Base-by-base conservation (phyloP, 2,113 vertebrate genomes). In the Leptobrachium ailaonicum region DNA sequence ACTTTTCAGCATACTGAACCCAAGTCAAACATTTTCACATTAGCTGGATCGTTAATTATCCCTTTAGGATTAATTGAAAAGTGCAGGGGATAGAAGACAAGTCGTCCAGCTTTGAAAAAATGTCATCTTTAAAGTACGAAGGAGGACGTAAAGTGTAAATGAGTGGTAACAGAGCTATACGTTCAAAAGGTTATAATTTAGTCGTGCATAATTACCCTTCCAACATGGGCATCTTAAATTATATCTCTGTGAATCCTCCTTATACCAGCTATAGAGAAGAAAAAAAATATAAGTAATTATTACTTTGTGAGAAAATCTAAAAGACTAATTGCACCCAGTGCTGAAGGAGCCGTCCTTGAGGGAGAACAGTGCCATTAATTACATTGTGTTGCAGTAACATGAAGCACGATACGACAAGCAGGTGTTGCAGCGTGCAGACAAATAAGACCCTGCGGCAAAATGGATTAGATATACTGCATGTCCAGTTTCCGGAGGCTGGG, bases 121-220 rank as follows among this genome's bases (percentile, higher is more conserved):
- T 32, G 40, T 69, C 71, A 8, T 14, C 47, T 66, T 66, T 76
- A 79, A 84, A 41, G 54, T 50, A 82, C 53, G 72, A 78, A 83
- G 64, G 76, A 64, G 41, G 20, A 41, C 14, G 13, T 20, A 67
- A 76, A 32, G 69, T 42, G 71, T 20, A 71, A 9, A 74, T 50
- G 75, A 8, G 14, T 7, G 3, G 47, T 20, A 50, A 50, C 14
- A 75, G 45, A 53, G 62, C 14, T 43, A 13, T 41, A 42, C 13
- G 1, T n/a, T n/a, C 40, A 50, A 11, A 68, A 45, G 71, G 77
- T 47, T 66, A 73, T 79, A 73, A 79, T 79, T 79, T 73, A 72
- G 3, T 53, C 32, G 20, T 79, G 58, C n/a, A 41, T 45, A 63
- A 58, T 70, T 78, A 41, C 60, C 69, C 32, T 43, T 70, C 58